Conservation (phyloP, 2,113 vertebrate genomes). For the Ictalurus punctatus region DNA sequence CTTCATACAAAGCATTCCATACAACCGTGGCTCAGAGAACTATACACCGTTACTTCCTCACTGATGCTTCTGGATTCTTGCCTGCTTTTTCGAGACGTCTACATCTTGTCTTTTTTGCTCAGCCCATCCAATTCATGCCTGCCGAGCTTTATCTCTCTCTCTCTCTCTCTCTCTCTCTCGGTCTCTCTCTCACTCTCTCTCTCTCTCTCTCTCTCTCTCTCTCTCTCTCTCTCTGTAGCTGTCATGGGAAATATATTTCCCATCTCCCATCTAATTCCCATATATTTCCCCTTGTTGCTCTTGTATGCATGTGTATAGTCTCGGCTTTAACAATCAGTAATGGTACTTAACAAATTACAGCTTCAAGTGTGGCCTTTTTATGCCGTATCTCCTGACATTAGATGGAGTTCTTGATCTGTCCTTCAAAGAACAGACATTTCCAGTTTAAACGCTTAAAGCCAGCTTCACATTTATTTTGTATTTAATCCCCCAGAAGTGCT, state of each 20-base stretch:
- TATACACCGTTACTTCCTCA: slow-evolving; percentile 12
- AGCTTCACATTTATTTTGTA: slow-evolving; percentile 26
- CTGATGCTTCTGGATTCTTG: slow-evolving; percentile 22
- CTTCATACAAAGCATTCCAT: slow-evolving; percentile 83
- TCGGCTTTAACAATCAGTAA: neutral
- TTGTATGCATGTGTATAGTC: neutral
- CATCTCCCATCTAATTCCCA: no score
- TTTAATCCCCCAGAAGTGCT: slow-evolving; percentile 25
- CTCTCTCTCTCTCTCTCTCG: neutral
- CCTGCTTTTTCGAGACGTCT: slow-evolving; percentile 25
- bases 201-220: no score
- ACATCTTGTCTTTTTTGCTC: slow-evolving; percentile 42
- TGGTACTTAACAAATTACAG: neutral
- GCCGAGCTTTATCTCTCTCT: slow-evolving; percentile 34
- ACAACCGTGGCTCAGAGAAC: slow-evolving; percentile 49
- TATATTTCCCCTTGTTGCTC: no score
- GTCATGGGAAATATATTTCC: no score
- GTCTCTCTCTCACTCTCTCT: no score
- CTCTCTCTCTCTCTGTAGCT: no score
- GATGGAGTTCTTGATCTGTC: slow-evolving; percentile 29
- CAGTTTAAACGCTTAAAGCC: slow-evolving; percentile 14
- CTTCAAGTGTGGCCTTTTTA: slow-evolving; percentile 4
- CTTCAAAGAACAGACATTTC: slow-evolving; percentile 33
- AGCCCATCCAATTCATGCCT: slow-evolving; percentile 21
- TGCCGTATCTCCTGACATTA: slow-evolving; percentile 32